These are phyloP conservation scores for Beris morrisii DNA, from an alignment of 2,888 invertebrate species.

Conservation along the genomic window DNA sequence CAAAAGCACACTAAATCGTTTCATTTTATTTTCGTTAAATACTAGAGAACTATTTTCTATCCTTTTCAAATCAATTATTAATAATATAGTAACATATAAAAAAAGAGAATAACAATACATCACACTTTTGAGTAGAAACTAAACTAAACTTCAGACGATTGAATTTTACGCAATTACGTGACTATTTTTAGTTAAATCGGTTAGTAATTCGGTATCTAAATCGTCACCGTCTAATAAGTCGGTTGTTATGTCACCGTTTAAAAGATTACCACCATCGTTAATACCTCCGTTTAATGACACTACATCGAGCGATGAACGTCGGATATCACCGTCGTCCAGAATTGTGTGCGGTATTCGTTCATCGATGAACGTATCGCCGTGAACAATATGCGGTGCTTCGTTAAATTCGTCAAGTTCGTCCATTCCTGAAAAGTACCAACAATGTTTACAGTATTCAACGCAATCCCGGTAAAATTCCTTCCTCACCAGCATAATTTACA, in stretches of 20 bases:
- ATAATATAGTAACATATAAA: too few species aligned
- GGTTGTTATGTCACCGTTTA: conserved; percentile 51
- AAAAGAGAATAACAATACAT: conserved; percentile 13
- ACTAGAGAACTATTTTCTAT: too few species aligned
- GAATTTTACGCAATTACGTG: conserved; percentile 53
- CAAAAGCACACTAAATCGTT: too few species aligned
- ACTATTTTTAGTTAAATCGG: conserved; percentile 56
- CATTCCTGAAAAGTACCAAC: conserved; percentile 56
- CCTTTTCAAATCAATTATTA: too few species aligned
- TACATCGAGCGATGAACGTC: conserved; percentile 49
- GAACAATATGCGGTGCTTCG: conserved; percentile 84
- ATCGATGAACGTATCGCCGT: conserved; percentile 49
- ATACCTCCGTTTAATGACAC: conserved; percentile 45
- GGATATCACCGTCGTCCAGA: conserved; percentile 14
- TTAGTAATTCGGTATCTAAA: conserved; percentile 53
- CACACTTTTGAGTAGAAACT: conserved; percentile 31
- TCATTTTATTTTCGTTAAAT: too few species aligned
- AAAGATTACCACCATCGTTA: conserved; percentile 42
- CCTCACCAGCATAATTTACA: conserved; percentile 64
- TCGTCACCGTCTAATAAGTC: conserved; percentile 54
- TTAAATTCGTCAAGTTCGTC: conserved; percentile 90
- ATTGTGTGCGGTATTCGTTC: conserved; percentile 26
- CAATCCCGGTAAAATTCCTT: background rate
- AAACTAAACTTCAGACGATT: conserved; percentile 27
- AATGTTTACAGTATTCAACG: conserved; percentile 1